These are phyloP conservation scores for Stichopus horrens DNA, from an alignment of 53 echinoderm and acorn worm genomes.

Conservation along the genomic window DNA sequence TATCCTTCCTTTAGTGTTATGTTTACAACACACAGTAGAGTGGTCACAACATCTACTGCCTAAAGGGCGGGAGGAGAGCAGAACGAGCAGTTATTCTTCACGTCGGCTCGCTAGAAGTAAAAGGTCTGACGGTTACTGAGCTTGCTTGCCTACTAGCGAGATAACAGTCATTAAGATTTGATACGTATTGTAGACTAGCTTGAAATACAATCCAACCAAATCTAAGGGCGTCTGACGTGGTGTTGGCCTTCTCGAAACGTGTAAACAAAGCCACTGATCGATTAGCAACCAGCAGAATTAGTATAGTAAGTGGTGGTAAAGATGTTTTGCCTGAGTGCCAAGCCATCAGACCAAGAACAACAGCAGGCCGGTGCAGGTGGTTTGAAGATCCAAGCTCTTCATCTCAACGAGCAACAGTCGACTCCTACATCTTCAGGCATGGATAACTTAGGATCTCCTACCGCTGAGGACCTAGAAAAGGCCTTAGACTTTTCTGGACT, in stretches of 20 bases:
- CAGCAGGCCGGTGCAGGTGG: slow-evolving; percentile 20
- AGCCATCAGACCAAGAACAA: slow-evolving; percentile 16
- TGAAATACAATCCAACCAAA: slow-evolving; percentile 15
- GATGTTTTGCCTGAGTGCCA: slow-evolving; percentile 48
- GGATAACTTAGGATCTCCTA: slow-evolving; percentile 48
- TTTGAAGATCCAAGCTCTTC: slow-evolving; percentile 13
- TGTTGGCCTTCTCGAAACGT: slow-evolving; percentile 7
- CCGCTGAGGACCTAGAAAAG: slow-evolving; percentile 60
- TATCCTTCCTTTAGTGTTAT: background rate
- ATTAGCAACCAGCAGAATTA: slow-evolving; percentile 21
- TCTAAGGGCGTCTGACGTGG: background rate
- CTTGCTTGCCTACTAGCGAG: too few species aligned
- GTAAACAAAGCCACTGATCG: slow-evolving; percentile 23
- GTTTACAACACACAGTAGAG: background rate
- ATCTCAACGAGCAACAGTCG: slow-evolving; percentile 13
- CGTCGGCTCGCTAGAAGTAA: background rate
- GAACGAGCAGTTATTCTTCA: background rate
- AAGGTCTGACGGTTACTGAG: too few species aligned
- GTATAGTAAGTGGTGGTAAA: background rate
- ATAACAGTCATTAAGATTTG: too few species aligned
- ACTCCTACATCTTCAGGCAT: background rate
- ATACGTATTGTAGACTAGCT: background rate
- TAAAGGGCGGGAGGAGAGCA: background rate
- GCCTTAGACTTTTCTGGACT: slow-evolving; percentile 78
- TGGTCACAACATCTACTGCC: background rate